Conservation (phyloP, 2,113 vertebrate species). For the Leuciscus idus region DNA sequence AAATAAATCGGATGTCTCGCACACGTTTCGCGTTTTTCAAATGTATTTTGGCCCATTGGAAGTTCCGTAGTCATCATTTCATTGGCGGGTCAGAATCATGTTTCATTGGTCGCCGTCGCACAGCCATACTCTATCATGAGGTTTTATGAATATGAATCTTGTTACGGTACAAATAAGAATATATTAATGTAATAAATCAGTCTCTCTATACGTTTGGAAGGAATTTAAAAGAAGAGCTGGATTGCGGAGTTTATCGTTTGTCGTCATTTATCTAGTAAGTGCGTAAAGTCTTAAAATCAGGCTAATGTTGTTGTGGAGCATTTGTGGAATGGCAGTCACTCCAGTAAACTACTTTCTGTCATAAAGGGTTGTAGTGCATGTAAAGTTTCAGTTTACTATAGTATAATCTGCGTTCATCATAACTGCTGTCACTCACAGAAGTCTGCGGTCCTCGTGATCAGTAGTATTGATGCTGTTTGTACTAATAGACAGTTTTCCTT, state of each 20-base stretch:
- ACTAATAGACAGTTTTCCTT: not conserved
- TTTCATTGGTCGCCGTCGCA: slow-evolving; percentile 64
- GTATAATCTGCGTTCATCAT: not conserved
- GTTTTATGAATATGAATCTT: not conserved
- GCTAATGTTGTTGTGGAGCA: slow-evolving; percentile 10
- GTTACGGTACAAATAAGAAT: not conserved
- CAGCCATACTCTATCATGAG: not conserved
- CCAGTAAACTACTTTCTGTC: not conserved
- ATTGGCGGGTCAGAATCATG: not conserved
- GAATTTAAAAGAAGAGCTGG: not conserved
- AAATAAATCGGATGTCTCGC: not conserved
- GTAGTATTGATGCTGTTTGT: not conserved
- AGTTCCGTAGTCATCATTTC: slow-evolving; percentile 55
- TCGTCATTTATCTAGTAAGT: slow-evolving; percentile 21
- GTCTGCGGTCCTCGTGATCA: not conserved
- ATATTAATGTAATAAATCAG: not conserved
- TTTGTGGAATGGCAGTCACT: not conserved
- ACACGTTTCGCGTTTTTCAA: slow-evolving; percentile 35
- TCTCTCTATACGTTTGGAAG: not conserved
- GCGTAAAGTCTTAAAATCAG: not conserved
- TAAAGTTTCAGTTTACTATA: not conserved
- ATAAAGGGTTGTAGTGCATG: not conserved
- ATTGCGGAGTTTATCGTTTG: not conserved
- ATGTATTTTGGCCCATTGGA: slow-evolving; percentile 49
- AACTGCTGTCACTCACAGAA: not conserved